Evolutionary conservation across 1,140 invertebrate species (phyloP).

Genomic region (Amyelois transitella): DNA sequence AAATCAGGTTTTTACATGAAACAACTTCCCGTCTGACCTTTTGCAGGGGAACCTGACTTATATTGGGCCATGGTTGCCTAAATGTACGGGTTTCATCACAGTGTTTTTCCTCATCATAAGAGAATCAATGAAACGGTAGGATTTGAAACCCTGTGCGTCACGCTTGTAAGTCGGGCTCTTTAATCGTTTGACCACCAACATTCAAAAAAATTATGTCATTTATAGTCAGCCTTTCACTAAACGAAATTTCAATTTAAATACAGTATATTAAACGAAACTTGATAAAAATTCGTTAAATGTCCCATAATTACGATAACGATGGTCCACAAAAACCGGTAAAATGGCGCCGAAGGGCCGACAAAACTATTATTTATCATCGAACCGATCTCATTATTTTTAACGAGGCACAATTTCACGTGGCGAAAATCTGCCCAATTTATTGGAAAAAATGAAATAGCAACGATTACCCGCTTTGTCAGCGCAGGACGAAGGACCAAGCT

Average conservation of each 20-base stretch:
- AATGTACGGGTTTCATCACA: no score
- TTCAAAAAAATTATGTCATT: no score
- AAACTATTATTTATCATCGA: conserved; percentile 27
- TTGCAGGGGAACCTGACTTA: no score
- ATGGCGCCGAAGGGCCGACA: not conserved
- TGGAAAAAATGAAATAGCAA: conserved; percentile 48
- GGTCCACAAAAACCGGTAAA: not conserved
- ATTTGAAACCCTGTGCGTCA: no score
- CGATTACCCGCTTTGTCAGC: conserved; percentile 37
- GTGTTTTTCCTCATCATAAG: no score
- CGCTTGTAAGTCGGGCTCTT: no score
- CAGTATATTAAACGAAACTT: conserved; percentile 7
- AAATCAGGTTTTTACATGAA: no score
- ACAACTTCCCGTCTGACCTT: no score
- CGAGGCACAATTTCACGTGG: conserved; percentile 41
- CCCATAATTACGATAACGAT: not conserved
- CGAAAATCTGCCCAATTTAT: conserved; percentile 53
- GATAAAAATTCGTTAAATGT: not conserved
- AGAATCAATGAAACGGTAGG: no score
- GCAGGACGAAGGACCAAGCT: not conserved
- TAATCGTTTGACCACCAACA: no score
- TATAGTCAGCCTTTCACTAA: no score
- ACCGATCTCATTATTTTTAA: conserved; percentile 65
- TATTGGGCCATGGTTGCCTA: no score
- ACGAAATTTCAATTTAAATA: not conserved